Evolutionary conservation across 2,888 invertebrate genomes (phyloP).

Genomic region (Quadroppia sp.): DNA sequence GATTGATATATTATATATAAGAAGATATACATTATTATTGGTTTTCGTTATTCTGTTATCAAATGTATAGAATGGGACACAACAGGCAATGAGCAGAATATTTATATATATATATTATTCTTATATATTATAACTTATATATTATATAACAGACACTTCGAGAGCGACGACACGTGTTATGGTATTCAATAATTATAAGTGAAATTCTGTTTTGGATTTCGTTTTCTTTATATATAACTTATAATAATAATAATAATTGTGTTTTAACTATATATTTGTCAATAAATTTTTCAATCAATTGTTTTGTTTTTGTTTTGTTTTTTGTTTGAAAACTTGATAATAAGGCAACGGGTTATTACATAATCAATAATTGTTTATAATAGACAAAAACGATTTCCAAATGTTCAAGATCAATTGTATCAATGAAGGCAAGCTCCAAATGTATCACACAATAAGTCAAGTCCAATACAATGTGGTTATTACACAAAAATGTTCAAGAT

Average conservation of each 20-base stretch:
- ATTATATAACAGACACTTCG: conserved; percentile 24
- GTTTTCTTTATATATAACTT: background rate
- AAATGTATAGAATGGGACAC: conserved; percentile 34
- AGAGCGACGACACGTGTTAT: conserved; percentile 16
- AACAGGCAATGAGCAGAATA: conserved; percentile 35
- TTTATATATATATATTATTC: conserved; percentile 12
- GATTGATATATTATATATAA: background rate
- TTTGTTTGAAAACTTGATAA: conserved; percentile 14
- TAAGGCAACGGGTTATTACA: conserved; percentile 34
- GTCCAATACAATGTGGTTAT: conserved; percentile 9
- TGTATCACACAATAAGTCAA: conserved; percentile 36
- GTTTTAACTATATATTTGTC: background rate
- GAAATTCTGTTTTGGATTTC: background rate
- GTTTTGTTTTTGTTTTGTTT: background rate
- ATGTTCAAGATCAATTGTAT: background rate
- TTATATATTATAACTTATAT: conserved; percentile 14
- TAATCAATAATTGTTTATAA: conserved; percentile 7
- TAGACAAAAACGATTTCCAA: background rate
- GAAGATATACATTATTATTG: conserved; percentile 22
- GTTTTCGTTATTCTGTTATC: conserved; percentile 22
- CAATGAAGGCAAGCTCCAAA: conserved; percentile 36
- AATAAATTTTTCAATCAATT: background rate
- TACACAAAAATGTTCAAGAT: background rate
- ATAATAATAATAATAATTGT: conserved; percentile 6
- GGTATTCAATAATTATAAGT: conserved; percentile 8